phyloP scores from a whole-genome alignment of 2,113 vertebrate genomes.

The Notiomystis cincta region DNA sequence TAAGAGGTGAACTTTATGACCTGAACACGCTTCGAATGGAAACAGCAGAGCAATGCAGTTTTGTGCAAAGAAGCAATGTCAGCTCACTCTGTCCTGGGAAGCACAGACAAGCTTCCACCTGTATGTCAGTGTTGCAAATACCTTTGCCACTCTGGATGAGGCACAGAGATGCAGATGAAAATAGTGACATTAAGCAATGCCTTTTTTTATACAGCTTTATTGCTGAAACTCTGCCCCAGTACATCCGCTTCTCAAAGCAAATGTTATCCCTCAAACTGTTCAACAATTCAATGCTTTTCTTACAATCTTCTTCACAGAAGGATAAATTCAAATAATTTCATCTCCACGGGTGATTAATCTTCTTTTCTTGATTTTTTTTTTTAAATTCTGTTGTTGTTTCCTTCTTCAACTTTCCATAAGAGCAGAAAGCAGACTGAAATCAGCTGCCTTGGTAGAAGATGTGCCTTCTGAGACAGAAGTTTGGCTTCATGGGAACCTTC shows the following conservation, averaged over 20 bases:
- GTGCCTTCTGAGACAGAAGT: neutral
- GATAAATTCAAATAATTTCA: neutral
- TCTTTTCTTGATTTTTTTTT: neutral
- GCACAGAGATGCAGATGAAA: neutral
- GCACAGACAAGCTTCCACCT: neutral
- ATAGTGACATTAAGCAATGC: neutral
- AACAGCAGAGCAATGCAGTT: neutral
- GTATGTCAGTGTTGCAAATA: neutral
- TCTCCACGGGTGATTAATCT: neutral
- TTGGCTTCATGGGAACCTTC: neutral
- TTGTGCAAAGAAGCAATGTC: neutral
- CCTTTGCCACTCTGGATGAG: neutral
- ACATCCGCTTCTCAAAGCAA: neutral
- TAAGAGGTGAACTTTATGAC: neutral
- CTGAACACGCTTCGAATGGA: rapidly evolving
- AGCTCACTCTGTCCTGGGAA: neutral
- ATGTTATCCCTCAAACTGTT: neutral
- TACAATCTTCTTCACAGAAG: neutral
- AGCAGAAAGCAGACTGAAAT: neutral
- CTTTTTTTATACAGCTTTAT: neutral
- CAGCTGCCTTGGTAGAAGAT: neutral
- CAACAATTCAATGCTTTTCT: neutral
- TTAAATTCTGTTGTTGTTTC: neutral
- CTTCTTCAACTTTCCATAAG: neutral
- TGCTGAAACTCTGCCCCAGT: neutral